phyloP scores from a whole-genome alignment of 2,113 vertebrate genomes.

The Sorex araneus region DNA sequence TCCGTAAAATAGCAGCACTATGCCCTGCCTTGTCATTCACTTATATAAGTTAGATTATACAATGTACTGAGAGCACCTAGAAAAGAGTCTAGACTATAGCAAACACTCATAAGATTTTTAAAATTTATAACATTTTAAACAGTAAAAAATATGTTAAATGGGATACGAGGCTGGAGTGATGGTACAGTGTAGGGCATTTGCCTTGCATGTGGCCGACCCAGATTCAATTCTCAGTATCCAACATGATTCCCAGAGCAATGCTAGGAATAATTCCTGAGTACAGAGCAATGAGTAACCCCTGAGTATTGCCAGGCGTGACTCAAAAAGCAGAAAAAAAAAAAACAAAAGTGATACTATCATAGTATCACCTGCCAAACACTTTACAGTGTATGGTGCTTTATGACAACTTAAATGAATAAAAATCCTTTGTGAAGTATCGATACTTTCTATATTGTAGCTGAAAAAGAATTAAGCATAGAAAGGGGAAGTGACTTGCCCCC shows the following conservation, averaged over 20 bases:
- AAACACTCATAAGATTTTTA: not conserved
- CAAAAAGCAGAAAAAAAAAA: not conserved
- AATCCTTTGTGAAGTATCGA: not conserved
- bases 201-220: too few species aligned
- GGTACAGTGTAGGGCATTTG: too few species aligned
- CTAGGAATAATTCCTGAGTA: too few species aligned
- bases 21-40: not conserved
- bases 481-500: not conserved
- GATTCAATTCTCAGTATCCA: too few species aligned
- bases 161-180: too few species aligned
- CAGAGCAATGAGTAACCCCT: too few species aligned
- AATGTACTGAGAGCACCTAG: not conserved
- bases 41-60: constrained; percentile 10
- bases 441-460: not conserved
- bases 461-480: constrained; percentile 37
- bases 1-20: not conserved
- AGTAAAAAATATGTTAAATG: too few species aligned
- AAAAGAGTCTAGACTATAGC: not conserved
- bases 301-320: too few species aligned
- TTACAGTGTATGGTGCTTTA: not conserved
- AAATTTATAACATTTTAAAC: constrained; percentile 42
- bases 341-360: not conserved
- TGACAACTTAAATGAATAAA: constrained; percentile 50
- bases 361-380: constrained; percentile 50
- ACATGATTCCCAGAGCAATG: too few species aligned